Evolutionary conservation across 2,113 vertebrate species (phyloP).

Genomic region (Chloropsis hardwickii): DNA sequence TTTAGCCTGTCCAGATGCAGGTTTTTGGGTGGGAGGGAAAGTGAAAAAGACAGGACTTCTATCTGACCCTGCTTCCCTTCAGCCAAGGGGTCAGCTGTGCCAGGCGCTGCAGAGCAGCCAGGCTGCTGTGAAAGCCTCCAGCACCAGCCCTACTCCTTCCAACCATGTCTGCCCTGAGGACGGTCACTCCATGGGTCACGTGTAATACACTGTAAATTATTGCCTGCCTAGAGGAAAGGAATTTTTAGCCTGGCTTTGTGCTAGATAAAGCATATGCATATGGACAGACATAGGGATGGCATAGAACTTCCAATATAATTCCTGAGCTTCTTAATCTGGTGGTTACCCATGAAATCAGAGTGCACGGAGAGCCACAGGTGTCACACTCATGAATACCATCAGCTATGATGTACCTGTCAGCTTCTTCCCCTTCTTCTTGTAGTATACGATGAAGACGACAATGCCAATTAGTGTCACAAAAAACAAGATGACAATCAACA

Average conservation of each 20-base stretch:
- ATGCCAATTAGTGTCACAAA: conserved; percentile 63
- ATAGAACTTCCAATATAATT: not conserved
- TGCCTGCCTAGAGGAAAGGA: not conserved
- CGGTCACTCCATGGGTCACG: fast-evolving
- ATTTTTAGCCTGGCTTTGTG: not conserved
- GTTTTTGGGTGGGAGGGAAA: not conserved
- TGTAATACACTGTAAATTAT: not conserved
- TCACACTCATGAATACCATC: not conserved
- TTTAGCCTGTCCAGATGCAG: not conserved
- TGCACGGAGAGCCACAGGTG: not conserved
- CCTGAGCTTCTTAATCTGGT: not conserved
- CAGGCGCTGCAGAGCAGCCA: not conserved
- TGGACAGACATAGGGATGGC: not conserved
- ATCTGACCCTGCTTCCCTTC: not conserved
- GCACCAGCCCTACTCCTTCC: not conserved
- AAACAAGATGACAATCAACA: conserved; percentile 65
- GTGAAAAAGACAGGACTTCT: not conserved
- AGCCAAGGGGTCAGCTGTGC: not conserved
- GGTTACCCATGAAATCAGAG: not conserved
- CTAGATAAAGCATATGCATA: not conserved
- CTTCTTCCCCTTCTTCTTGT: conserved; percentile 73
- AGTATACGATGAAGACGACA: conserved; percentile 58
- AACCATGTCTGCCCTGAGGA: fast-evolving
- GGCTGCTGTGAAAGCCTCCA: not conserved
- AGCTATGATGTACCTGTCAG: conserved; percentile 69